Base-by-base conservation (phyloP, 2,888 invertebrate genomes). In the Meteorus colon region DNA sequence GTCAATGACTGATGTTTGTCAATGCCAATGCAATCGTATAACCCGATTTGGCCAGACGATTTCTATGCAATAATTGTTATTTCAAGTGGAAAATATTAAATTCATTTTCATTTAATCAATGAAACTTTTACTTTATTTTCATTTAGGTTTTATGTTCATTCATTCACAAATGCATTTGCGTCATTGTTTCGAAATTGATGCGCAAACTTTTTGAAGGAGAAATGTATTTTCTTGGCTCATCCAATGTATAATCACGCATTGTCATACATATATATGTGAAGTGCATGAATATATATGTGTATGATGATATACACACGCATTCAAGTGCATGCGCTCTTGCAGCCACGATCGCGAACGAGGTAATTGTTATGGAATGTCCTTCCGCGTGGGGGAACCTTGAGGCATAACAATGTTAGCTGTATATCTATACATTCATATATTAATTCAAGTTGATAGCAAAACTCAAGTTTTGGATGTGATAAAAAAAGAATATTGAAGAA, bases 321-420 rank as follows among this genome's bases (percentile, higher is more conserved):
- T 55, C 55, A 19, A 19, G 37, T 59, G 34, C 45, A n/a, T n/a
- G 45, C 60, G 29, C 31, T 37, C 67, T 55, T 55, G 55, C 59
- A 62, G 71, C 68, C 72, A 76, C 72, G 60, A 67, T 60, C 45
- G 41, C 12, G 14, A 24, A 41, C 59, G 51, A 41, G 62, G n/a
- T 72, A 76, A 76, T 72, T 72, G n/a, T 29, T 31, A 24, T 24
- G 67, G 67, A 73, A 72, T 75, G 71, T 66, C 41, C 62, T 76
- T 76, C 71, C 67, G 76, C 51, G 62, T 63, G 75, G 60, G 45
- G 34, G 48, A 60, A 76, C 72, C 72, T 76, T 76, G 76, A 67
- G 19, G 24, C 29, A 37, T 41, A 59, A 72, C 8, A 5, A 55
- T 55, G 19, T 55, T 19, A 55, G 55, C 16, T 48, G 48, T 48